Evolutionary conservation across 1,140 invertebrate species (phyloP).

Genomic region (Laodelphax striatellus): DNA sequence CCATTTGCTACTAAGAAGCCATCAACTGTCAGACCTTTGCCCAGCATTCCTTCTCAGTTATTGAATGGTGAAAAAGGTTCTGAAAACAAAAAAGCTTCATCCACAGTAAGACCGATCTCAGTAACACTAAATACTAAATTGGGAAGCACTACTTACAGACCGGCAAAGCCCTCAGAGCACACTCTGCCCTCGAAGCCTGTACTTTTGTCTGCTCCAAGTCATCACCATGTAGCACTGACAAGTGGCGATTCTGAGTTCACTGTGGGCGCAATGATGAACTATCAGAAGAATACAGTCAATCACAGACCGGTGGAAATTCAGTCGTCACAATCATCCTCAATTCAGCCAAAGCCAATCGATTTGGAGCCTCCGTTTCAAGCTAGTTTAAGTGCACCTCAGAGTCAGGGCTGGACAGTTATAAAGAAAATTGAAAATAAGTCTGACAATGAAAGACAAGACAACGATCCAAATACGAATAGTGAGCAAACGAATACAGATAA

Average conservation of each 20-base stretch:
- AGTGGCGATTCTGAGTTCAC: slow-evolving; percentile 28
- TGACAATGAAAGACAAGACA: slow-evolving; percentile 27
- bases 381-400: slow-evolving; percentile 41
- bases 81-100: slow-evolving; percentile 2
- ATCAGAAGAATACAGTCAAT: slow-evolving; percentile 19
- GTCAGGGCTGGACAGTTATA: slow-evolving; percentile 52
- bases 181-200: not conserved
- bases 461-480: slow-evolving; percentile 10
- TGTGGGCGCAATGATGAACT: slow-evolving; percentile 29
- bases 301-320: slow-evolving; percentile 15
- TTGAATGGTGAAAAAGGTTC: not conserved
- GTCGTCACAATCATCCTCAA: slow-evolving; percentile 10
- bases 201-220: not conserved
- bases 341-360: slow-evolving; percentile 35
- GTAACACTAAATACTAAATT: slow-evolving; percentile 19
- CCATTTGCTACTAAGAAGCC: slow-evolving; percentile 33
- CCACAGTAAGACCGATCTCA: slow-evolving; percentile 18
- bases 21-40: slow-evolving; percentile 1
- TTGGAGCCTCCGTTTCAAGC: slow-evolving; percentile 60
- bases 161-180: slow-evolving; percentile 6
- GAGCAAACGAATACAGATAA: slow-evolving; percentile 16
- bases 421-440: slow-evolving; percentile 23
- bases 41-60: not conserved
- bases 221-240: slow-evolving; percentile 16
- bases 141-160: slow-evolving; percentile 8